phyloP scores from a whole-genome alignment of 1,140 invertebrate species.

The Lordiphosa collinella region DNA sequence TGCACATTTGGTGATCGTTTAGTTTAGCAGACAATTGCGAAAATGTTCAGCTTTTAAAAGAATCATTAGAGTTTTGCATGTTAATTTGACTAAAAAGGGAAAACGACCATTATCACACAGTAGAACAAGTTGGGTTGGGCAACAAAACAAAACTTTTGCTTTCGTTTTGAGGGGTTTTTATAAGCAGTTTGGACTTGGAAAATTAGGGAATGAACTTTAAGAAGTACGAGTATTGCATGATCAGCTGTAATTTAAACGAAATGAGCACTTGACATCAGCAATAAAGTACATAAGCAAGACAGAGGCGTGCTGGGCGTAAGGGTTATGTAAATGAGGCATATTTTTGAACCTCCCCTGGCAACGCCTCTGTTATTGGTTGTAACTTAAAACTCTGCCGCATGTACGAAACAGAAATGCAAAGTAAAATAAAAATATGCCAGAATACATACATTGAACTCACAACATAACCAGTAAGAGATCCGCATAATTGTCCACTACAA shows the following conservation, averaged over 20 bases:
- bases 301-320: constrained; percentile 10
- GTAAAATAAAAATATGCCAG: constrained; percentile 14
- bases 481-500: constrained; percentile 65
- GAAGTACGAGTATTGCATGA: constrained; percentile 42
- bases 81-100: neutral
- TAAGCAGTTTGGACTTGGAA: constrained; percentile 18
- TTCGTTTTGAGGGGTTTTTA: constrained; percentile 2
- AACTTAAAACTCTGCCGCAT: constrained; percentile 27
- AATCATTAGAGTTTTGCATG: too few relatives aligned
- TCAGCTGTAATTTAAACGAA: constrained; percentile 48
- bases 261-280: constrained; percentile 52
- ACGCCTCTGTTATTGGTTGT: constrained; percentile 23
- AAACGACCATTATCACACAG: neutral
- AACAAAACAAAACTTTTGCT: constrained; percentile 1
- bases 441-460: neutral
- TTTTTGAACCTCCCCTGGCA: too few relatives aligned
- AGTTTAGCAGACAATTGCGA: constrained; percentile 47
- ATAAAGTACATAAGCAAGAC: constrained; percentile 8
- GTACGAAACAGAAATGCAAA: constrained; percentile 2
- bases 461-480: constrained; percentile 28
- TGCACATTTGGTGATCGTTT: constrained; percentile 39
- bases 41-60: constrained; percentile 3
- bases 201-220: constrained; percentile 21
- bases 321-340: neutral
- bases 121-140: constrained; percentile 6